Base-by-base conservation (phyloP, 2,113 vertebrate genomes). In the Pyrgilauda ruficollis region DNA sequence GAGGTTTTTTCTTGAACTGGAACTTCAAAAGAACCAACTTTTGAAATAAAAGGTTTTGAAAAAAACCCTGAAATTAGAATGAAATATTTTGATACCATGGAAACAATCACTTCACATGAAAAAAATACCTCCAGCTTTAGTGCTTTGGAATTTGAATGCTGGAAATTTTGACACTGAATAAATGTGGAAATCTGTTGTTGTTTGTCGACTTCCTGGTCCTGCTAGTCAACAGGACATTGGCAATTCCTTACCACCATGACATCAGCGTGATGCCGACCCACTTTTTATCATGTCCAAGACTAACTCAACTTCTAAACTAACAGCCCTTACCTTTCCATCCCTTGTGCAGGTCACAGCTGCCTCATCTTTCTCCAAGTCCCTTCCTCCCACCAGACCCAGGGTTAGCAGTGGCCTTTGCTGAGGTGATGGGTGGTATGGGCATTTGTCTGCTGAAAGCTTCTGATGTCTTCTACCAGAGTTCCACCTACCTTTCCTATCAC, bases 71-170 rank as follows among this genome's bases (percentile, higher is more conserved):
- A 77, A 92, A 84, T 69, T 37, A 59, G 63, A 90, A 58, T 69
- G 24, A 77, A 95, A 53, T 96, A 59, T 84, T 95, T 88, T 92
- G 72, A 92, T 88, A 75, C 59, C 68, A 69, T 77, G 77, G 68
- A 93, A 95, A 90, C 49, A 83, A 82, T 75, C 58, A 56, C 35
- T 87, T 72, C 30, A 61, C 28, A 31, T 2, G 20, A n/a, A 67
- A 82, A 72, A 78, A 63, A 30, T 13, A 27, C 27, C 15, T 78
- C 63, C 31, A 59, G 35, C 44, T 79, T 50, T 17, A 44, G 22
- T 14, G 49, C 27, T 64, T 78, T 78, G 80, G 52, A 89, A 44
- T 6, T 31, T 44, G 63, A 81, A 87, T 15, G 24, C 39, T 64
- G 76, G 41, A 78, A 74, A n/a, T 46, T 66, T 30, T 33, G 77